Evolutionary conservation across 2,113 vertebrate genomes (phyloP), one percentile per base, ranked within the genome.

Genomic region (Guaruba guarouba): DNA sequence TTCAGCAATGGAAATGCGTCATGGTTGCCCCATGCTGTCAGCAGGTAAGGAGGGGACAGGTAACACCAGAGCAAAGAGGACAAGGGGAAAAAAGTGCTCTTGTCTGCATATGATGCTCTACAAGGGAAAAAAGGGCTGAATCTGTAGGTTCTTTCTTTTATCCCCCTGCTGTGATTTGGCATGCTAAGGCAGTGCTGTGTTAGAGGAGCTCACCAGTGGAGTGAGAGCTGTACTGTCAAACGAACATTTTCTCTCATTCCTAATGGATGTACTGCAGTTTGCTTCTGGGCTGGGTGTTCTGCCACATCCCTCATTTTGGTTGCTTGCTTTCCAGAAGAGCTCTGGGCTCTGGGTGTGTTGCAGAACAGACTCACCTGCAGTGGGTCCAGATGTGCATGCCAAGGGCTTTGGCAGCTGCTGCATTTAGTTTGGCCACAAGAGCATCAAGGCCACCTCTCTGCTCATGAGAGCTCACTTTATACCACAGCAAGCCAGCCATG

Each of bases 361-460:
- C 62, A 79, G 64, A 55, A 23, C 61, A 91, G 19, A 14, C 54
- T 77, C 68, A 93, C 80, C 91, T 92, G 68, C 11, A 73, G 51
- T 22, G 28, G 46, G 35, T 82, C 76, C 83, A 68, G 66, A 63
- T 62, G 63, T 80, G 43, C 41, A 20, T 37, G 92, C 71, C 90
- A 90, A 90, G 54, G 71, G 28, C 49, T 95, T 86, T 95, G 96
- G 90, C 90, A 95, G 82, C 75, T 90, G 67, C 67, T 74, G 59
- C 2, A 9, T 93, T 96, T 91, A 44, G 57, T 57, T 89, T 93
- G 92, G 71, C 94, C 76, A 54, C 64, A 20, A 19, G 67, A 69
- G 6, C 52, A 41, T 55, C 54, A 41, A 70, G 63, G 90, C 31
- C 87, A 93, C 79, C 75, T 66, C 76, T 68, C 84, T 75, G 74